phyloP scores from a whole-genome alignment of 2,113 vertebrate species.

The Ctenodactylus gundi region DNA sequence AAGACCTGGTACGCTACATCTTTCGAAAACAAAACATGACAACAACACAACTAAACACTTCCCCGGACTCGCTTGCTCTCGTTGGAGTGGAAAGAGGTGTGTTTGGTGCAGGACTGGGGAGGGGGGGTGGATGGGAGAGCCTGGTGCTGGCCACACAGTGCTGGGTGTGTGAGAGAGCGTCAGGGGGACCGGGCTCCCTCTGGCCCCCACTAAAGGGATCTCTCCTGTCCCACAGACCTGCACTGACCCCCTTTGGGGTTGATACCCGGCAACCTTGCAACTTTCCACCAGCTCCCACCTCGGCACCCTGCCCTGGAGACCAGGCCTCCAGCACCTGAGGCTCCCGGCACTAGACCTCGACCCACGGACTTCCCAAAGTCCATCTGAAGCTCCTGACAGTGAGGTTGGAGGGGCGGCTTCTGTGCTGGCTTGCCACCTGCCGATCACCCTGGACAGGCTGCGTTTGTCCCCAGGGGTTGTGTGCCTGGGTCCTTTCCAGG shows the following conservation, averaged over 20 bases:
- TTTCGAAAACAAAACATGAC: too few species aligned
- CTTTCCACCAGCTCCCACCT: not conserved
- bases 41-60: too few species aligned
- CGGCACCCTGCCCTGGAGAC: not conserved
- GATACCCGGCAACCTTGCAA: not conserved
- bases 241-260: not conserved
- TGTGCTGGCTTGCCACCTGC: not conserved
- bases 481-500: not conserved
- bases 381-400: too few species aligned
- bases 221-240: not conserved
- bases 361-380: not conserved
- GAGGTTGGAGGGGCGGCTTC: not conserved
- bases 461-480: not conserved
- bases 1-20: too few species aligned
- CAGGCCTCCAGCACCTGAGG: not conserved
- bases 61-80: too few species aligned
- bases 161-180: not conserved
- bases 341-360: too few species aligned
- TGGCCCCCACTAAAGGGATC: not conserved
- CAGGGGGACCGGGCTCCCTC: not conserved
- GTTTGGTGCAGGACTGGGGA: not conserved
- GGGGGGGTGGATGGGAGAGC: not conserved
- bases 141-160: not conserved
- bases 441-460: too few species aligned
- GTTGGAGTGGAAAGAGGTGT: not conserved